Base-by-base conservation (phyloP, 2,797 vertebrate species). In the Platalea minor region DNA sequence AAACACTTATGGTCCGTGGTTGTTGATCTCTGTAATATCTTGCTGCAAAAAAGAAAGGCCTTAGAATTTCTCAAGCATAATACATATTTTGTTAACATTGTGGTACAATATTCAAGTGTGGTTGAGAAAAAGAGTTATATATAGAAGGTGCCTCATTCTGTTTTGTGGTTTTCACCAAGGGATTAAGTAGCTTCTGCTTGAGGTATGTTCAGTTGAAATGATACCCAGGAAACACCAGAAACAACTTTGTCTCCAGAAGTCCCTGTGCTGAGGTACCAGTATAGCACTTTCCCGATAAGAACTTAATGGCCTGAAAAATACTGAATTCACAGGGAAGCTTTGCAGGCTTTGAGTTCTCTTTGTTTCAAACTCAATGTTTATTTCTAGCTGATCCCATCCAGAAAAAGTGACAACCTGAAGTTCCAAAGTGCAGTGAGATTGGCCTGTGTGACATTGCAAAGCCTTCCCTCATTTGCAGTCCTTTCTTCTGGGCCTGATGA, bases 1-100 rank as follows among this genome's bases (percentile, higher is more conserved):
- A 15, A 57, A 61, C 8, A 28, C 0, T 51, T 41, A 1, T 13
- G 26, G 25, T 45, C 5, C 2, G 0, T 59, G 3, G 37, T n/a
- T 35, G 51, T 69, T 63, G 48, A 41, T 63, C 8, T 61, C 28
- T 60, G 6, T 51, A 17, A 35, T 25, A 56, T 14, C n/a, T 68
- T 0, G 0, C 46, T 45, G n/a, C 13, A 33, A 10, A 41, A 41
- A 69, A 64, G 35, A n/a, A 85, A 25, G 16, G 19, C 11, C 37
- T 31, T 31, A 0, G 0, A 41, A 24, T 39, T 63, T 80, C 45
- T 83, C 10, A 28, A 35, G 45, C 3, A 14, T 68, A 20, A 31
- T 41, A 5, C 37, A 23, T 13, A 8, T 35, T 70, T 48, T 72
- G 16, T 39, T 64, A 35, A 67, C 11, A 0, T 56, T 46, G 8